These are phyloP conservation scores for Leptoclinus maculatus DNA, from an alignment of 2,797 vertebrate genomes.

Conservation along the genomic window DNA sequence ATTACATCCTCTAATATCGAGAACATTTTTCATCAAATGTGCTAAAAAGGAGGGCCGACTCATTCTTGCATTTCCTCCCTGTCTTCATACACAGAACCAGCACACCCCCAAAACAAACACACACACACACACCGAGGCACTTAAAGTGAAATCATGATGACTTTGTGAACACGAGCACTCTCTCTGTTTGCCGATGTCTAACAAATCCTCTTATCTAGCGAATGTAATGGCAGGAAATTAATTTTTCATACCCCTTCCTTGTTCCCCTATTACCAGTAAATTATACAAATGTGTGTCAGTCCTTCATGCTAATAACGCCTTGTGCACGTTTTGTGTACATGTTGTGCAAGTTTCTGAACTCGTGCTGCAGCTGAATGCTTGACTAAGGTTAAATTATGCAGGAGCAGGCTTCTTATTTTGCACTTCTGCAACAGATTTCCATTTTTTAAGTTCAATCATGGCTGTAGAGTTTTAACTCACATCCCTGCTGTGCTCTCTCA, in stretches of 20 bases:
- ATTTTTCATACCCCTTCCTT: constrained; percentile 30
- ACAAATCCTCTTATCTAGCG: constrained; percentile 37
- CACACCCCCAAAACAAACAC: neutral
- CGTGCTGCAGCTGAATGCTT: constrained; percentile 35
- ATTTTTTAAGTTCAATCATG: constrained; percentile 44
- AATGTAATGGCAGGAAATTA: constrained; percentile 25
- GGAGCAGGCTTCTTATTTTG: constrained; percentile 24
- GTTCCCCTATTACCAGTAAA: constrained; percentile 30
- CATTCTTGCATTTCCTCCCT: constrained; percentile 12
- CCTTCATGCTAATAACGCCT: constrained; percentile 18
- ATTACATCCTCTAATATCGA: constrained; percentile 27
- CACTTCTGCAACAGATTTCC: constrained; percentile 18
- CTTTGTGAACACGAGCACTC: constrained; percentile 4
- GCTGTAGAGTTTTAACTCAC: constrained; percentile 15
- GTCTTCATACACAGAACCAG: neutral
- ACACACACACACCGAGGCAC: neutral
- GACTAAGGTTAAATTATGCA: constrained; percentile 43
- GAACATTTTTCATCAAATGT: constrained; percentile 21
- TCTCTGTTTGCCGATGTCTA: constrained; percentile 16
- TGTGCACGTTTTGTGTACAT: constrained; percentile 25
- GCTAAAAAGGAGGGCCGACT: neutral
- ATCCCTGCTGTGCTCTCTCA: neutral
- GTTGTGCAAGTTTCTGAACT: constrained; percentile 23
- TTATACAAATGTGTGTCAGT: constrained; percentile 42
- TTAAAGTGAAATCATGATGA: neutral